These are phyloP conservation scores for Drusus annulatus DNA, from an alignment of 1,140 invertebrate genomes.

Conservation along the genomic window DNA sequence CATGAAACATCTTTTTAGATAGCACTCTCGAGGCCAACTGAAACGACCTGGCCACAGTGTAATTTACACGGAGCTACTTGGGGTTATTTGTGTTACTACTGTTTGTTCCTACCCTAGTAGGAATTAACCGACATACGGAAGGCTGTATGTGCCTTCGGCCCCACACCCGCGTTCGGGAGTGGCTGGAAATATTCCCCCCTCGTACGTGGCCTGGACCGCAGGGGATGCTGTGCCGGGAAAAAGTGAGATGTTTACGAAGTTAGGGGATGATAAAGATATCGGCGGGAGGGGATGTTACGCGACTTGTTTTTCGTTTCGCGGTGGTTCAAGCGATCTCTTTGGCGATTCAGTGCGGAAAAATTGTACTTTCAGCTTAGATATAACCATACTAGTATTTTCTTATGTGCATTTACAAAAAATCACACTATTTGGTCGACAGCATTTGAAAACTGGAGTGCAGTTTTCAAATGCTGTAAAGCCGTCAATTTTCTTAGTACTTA, in stretches of 20 bases:
- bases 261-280: not conserved
- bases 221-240: not conserved
- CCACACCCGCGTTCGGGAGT: not conserved
- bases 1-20: no score
- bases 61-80: no score
- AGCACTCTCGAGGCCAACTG: no score
- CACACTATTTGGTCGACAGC: no score
- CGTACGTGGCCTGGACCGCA: not conserved
- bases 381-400: not conserved
- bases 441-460: no score
- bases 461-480: no score
- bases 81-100: no score
- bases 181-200: not conserved
- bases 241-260: conserved; percentile 19
- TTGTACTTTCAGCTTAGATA: not conserved
- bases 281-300: not conserved
- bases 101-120: no score
- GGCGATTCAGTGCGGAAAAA: not conserved
- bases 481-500: no score
- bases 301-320: not conserved
- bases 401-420: not conserved
- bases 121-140: no score
- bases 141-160: no score
- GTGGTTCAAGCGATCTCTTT: not conserved
- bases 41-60: no score